Evolutionary conservation across 2,797 vertebrate genomes (phyloP), one percentile per base, ranked within the genome.

Genomic region (Tenualosa ilisha): DNA sequence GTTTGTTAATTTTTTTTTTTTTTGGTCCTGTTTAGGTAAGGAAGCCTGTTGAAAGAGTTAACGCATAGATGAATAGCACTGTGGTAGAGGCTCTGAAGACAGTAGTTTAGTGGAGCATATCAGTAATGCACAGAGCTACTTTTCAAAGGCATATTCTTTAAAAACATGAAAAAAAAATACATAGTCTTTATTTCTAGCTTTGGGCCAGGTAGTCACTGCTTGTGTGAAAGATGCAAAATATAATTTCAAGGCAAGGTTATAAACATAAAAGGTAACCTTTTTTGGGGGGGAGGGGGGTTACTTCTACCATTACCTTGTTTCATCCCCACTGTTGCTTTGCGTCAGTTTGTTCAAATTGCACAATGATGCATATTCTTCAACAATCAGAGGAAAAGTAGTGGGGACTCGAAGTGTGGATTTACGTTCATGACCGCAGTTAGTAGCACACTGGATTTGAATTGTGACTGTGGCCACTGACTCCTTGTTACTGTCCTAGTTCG

Each of bases 391-490:
- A 22, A 22, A 17, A 40, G 15, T 1, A 12, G 2, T 37, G 26
- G 37, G 12, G 26, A 37, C 13, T 72, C 40, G 31, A 72, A 72
- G 26, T 46, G 37, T 46, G 72, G 72, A 37, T 20, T 6, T 43
- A 22, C 7, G 6, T 79, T 15, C 3, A 43, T 79, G 37, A 79
- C 72, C 72, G 46, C 72, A 79, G 68, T 22, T 75, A 75, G 72
- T 79, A 79, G 72, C 72, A 79, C 72, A 79, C 72, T 79, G 72
- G 72, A 79, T 79, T 79, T 75, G 46, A 43, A 79, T 79, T 22
- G 72, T 9, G 17, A 79, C 17, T 17, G 72, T 20, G 37, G 46
- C 72, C 72, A 79, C 40, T 43, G 72, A 79, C 37, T 79, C 72
- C 40, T 79, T 46, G 72, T 79, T 79, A 79, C 72, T 79, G 72